A percentile compares a stretch with the other conserved stretches of the same genome.
phyloP scores from a whole-genome alignment of 2,888 invertebrate genomes.

The Drosophila dives region DNA sequence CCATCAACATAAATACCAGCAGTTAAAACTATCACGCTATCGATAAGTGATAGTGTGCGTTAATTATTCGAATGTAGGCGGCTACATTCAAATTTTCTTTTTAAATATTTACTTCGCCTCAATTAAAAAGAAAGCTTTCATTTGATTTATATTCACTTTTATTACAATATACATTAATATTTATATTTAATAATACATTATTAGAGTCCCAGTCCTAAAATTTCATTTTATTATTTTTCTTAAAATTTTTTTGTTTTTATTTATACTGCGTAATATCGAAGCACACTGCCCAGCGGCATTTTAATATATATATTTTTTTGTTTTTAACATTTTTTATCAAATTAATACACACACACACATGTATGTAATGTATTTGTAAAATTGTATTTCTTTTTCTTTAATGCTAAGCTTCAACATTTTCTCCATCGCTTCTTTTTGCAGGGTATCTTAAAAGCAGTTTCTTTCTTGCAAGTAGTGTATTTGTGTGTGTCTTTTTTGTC shows the following conservation, averaged over 20 bases:
- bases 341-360: constrained; percentile 13
- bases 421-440: constrained; percentile 5
- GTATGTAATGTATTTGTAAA: constrained; percentile 13
- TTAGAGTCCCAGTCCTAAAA: constrained; percentile 73
- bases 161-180: constrained; percentile 78
- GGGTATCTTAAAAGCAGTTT: constrained; percentile 38
- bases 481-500: constrained; percentile 39
- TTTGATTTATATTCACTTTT: constrained; percentile 67
- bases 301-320: constrained; percentile 20
- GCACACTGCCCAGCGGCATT: constrained; percentile 61
- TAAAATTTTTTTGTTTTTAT: constrained; percentile 9
- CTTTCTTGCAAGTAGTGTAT: constrained; percentile 22
- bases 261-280: constrained; percentile 72
- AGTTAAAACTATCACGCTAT: not conserved
- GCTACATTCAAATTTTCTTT: not conserved
- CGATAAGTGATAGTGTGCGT: constrained; percentile 1
- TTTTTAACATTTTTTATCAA: constrained; percentile 11
- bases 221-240: constrained; percentile 34
- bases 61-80: too few relatives aligned
- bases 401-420: constrained; percentile 54
- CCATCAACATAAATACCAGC: not conserved
- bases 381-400: not conserved
- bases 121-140: not conserved
- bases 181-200: constrained; percentile 79
- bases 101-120: not conserved